Conservation (phyloP, 2,797 vertebrate species). For the Lacerta viridis region DNA sequence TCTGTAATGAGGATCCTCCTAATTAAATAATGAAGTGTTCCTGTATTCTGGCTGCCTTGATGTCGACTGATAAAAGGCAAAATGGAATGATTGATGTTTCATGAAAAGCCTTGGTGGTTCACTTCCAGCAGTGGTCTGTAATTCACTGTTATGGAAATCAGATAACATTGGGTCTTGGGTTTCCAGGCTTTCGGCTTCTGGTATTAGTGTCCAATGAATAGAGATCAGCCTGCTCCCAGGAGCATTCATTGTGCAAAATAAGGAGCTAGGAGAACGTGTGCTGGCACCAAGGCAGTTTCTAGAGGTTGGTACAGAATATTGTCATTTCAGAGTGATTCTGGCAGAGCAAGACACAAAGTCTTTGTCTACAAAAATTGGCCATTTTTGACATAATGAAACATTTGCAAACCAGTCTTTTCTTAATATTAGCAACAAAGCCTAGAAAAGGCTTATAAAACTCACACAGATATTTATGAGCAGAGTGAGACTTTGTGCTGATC, state of each 20-base stretch:
- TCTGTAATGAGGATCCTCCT: slow-evolving; percentile 66
- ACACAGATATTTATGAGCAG: too few species aligned
- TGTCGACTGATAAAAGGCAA: slow-evolving; percentile 10
- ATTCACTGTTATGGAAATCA: background rate
- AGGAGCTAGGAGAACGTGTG: background rate
- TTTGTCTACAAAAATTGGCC: background rate
- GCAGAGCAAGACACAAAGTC: background rate
- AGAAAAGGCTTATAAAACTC: background rate
- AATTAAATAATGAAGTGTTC: slow-evolving; percentile 71
- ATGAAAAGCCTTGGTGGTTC: background rate
- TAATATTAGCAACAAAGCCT: background rate
- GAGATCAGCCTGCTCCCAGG: background rate
- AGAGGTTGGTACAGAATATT: background rate
- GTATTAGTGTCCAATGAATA: background rate
- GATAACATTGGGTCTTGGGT: background rate
- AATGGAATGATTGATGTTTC: background rate
- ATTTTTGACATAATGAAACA: background rate
- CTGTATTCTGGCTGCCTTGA: slow-evolving; percentile 5
- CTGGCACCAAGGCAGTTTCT: background rate
- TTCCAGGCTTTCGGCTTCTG: slow-evolving; percentile 10
- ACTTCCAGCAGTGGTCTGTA: slow-evolving; percentile 25
- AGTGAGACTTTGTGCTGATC: too few species aligned
- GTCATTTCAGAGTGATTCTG: background rate
- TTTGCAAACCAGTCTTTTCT: background rate
- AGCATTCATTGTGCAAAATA: background rate